Percentiles rank a stretch among this genome's conserved stretches.
These are phyloP conservation scores for Nezara viridula DNA, from an alignment of 2,888 invertebrate species.

Conservation along the genomic window DNA sequence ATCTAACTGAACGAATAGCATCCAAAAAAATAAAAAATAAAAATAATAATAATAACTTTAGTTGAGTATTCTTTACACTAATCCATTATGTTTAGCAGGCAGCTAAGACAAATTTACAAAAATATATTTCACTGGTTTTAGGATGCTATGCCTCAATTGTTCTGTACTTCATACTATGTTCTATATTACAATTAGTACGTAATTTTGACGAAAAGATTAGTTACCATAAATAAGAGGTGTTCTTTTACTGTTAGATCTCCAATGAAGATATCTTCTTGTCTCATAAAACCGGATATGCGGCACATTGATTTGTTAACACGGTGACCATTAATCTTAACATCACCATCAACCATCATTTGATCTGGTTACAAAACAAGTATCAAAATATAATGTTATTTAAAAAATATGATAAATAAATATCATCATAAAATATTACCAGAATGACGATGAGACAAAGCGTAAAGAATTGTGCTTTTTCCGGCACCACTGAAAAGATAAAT, in stretches of 20 bases:
- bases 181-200: neutral
- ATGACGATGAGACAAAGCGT: slow-evolving; percentile 83
- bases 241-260: slow-evolving; percentile 88
- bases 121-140: no score
- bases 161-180: no score
- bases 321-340: slow-evolving; percentile 84
- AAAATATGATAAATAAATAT: neutral
- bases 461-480: slow-evolving; percentile 91
- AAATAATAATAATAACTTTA: no score
- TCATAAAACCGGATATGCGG: slow-evolving; percentile 88
- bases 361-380: slow-evolving; percentile 68
- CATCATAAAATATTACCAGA: slow-evolving; percentile 73
- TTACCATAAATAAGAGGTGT: slow-evolving; percentile 89
- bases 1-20: no score
- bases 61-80: no score
- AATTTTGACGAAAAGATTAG: neutral
- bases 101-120: no score
- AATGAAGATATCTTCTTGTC: slow-evolving; percentile 92
- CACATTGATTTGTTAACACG: slow-evolving; percentile 81
- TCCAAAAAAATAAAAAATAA: no score
- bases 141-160: no score
- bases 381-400: neutral
- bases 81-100: no score
- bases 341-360: slow-evolving; percentile 81
- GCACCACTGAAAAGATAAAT: slow-evolving; percentile 78